Evolutionary conservation across 1,140 invertebrate species (phyloP), one percentile per base, ranked within the genome.

Genomic region (Drosophila asahinai): DNA sequence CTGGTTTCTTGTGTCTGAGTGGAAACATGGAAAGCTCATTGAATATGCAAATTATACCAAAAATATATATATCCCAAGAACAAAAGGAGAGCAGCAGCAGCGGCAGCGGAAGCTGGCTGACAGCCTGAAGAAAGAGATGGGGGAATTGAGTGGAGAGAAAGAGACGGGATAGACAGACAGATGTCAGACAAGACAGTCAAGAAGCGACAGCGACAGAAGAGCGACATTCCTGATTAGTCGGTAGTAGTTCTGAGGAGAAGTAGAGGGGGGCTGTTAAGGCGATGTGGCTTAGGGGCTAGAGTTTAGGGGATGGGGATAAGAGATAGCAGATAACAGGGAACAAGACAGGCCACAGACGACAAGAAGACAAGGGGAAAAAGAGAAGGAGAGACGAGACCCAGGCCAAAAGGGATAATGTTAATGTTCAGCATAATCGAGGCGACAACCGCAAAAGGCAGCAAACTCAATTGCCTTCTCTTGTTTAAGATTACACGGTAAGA

Each of bases 1-100:
- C 54, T 40, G 81, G 62, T 73, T 25, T 15, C 66, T 68, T 70
- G 38, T 57, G 64, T 72, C 38, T 55, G 57, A 54, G 73, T 51
- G 59, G 49, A 55, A 67, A 79, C 81, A 63, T 79, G 58, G 70
- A 61, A 76, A 72, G 79, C 81, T 86, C 86, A 89, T 89, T 89
- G 86, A 89, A 90, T 89, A 89, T 89, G 81, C 86, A 89, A 90
- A 89, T 90, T 90, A 89, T 80, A 83, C 86, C 86, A 66, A 87
- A 87, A 87, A 77, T 57, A 33, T 57, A 33, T 33, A 57, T 86
- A n/a, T 80, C 59, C 62, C 75, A 77, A 57, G 42, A 57, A 67
- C 73, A 45, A 72, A 45, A 47, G 66, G 51, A 77, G 22, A 43
- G 51, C 47, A 22, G 67, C 12, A 60, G 73, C 38, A 45, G 49